A percentile compares a stretch with the other conserved stretches of the same genome.
Evolutionary conservation across 2,797 vertebrate genomes (phyloP).

Genomic region (Rhincodon typus): DNA sequence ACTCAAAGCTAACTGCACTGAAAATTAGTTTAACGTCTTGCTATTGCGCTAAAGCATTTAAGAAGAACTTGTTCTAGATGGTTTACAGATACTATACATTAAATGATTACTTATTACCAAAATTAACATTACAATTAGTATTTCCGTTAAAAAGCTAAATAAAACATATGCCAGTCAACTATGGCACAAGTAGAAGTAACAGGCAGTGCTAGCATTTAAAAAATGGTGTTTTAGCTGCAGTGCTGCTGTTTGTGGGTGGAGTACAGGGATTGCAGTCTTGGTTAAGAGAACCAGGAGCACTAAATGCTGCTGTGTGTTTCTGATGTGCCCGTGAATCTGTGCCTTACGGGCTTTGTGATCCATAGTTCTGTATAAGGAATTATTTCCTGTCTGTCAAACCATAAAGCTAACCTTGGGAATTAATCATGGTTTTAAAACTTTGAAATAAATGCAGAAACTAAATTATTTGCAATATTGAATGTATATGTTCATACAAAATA

Average conservation of each 20-base stretch:
- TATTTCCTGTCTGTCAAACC: neutral
- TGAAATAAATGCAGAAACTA: neutral
- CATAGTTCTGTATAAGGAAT: neutral
- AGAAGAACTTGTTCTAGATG: neutral
- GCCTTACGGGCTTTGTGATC: neutral
- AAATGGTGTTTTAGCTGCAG: constrained; percentile 15
- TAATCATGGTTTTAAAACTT: neutral
- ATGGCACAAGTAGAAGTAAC: neutral
- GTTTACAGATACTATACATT: neutral
- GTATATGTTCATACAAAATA: neutral
- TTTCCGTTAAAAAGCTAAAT: neutral
- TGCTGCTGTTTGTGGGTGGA: constrained; percentile 34
- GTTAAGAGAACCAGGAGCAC: neutral
- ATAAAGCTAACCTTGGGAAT: neutral
- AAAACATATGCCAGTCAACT: neutral
- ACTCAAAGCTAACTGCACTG: neutral
- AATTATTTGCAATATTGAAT: neutral
- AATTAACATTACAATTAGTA: neutral
- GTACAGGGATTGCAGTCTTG: constrained; percentile 22
- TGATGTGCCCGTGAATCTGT: neutral
- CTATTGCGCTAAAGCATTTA: neutral
- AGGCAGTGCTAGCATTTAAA: neutral
- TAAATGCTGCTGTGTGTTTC: neutral
- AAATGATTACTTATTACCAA: neutral
- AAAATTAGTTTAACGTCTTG: neutral